Evolutionary conservation across 2,113 vertebrate species (phyloP), one percentile per base, ranked within the genome.

Genomic region (Corythornis cristatus): DNA sequence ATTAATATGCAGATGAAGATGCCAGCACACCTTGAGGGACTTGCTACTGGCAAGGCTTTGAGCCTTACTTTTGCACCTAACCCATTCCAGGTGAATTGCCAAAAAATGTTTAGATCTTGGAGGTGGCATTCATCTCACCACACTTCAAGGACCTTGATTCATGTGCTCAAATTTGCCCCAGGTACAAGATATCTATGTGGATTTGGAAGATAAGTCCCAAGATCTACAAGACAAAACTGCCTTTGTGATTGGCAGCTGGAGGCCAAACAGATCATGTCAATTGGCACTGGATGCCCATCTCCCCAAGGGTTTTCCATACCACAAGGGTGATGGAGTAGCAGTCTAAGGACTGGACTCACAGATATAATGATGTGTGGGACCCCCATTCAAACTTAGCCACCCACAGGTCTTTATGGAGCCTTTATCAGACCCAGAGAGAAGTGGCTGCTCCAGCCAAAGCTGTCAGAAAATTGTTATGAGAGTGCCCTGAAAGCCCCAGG

Each of bases 121-220:
- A 25, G 6, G 7, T 83, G 58, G 33, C 26, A 61, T n/a, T n/a
- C 1, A 3, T 17, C 67, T 79, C 40, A 40, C 20, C 12, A 9
- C 8, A 9, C 5, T 86, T 58, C 33, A 54, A 54, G 51, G 67
- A 65, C 23, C 42, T 53, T 33, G 50, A 66, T 80, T 76, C n/a
- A 6, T 2, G 14, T 60, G 12, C 37, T 82, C 54, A 67, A 2
- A 78, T 17, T 64, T 40, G 4, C 4, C 9, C 42, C 28, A 74
- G 23, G 21, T 40, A 3, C 22, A 19, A 72, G 71, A 51, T 15
- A 46, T 56, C 25, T 53, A 68, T 0, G 0, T 42, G 43, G 60
- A 74, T 2, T 22, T 46, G 50, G 29, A 1, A 16, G 31, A 33
- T 50, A 17, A 4, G 15, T 60, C 19, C 57, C 48, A 29, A 18